Evolutionary conservation across 2,797 vertebrate genomes (phyloP), one percentile per base, ranked within the genome.

Genomic region (Babyrousa celebensis): DNA sequence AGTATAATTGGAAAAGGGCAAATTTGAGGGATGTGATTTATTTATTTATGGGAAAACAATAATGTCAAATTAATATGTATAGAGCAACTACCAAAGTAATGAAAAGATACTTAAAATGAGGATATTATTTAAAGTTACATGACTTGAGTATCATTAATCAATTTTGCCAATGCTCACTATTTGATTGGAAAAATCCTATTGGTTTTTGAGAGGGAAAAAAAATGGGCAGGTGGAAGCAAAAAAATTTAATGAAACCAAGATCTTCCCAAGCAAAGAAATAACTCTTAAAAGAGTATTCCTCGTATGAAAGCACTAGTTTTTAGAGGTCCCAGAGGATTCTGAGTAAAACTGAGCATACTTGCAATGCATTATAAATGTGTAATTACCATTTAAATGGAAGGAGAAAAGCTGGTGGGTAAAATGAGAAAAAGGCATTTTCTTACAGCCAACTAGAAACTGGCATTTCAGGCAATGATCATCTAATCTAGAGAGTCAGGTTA

Each of bases 361-460:
- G 98, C 96, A 95, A 97, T 98, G 98, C 96, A 98, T 98, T 98
- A 98, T 98, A 97, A 98, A 98, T 98, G 97, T 97, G 96, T 97
- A 98, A 99, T 99, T 99, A 98, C 96, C 98, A 98, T 98, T 98
- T 98, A 98, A 98, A 98, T 98, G 89, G 98, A 72, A 91, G 68
- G 97, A 97, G 94, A 95, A 98, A 98, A 98, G 97, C 98, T 96
- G 95, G 86, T 80, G 96, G 96, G 96, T 96, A 90, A 98, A 98
- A 97, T 62, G 67, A 95, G 94, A 89, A 97, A 98, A 97, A 97
- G 92, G 86, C 95, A 98, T 98, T 98, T 97, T 97, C 96, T 97
- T 86, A 95, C 16, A 97, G 93, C 97, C 96, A 96, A 97, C 89
- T 89, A 97, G 97, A 97, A 92, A 20, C 83, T 97, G 96, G 97